These are phyloP conservation scores for Myanophis thanlyinensis DNA, from an alignment of 2,113 vertebrate genomes.

Conservation along the genomic window DNA sequence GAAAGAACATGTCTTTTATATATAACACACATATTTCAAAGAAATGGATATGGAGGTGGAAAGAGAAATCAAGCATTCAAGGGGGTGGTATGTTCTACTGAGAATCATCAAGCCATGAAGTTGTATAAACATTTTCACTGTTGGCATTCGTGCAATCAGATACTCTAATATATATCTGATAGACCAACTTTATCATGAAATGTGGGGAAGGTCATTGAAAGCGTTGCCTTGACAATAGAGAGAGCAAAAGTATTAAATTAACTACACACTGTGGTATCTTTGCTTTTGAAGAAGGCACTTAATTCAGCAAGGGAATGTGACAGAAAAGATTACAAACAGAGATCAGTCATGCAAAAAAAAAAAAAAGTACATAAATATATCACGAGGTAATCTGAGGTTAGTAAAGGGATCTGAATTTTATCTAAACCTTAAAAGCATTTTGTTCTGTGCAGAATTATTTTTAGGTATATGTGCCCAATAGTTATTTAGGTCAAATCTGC, in stretches of 20 bases:
- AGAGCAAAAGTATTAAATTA: conserved; percentile 3
- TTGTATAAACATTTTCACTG: conserved; percentile 20
- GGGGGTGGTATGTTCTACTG: conserved; percentile 37
- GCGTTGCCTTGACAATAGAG: conserved; percentile 4
- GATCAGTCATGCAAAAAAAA: neutral
- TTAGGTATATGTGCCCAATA: conserved; percentile 66
- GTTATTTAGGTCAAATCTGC: neutral
- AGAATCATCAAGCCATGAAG: conserved; percentile 43
- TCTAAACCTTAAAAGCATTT: conserved; percentile 72
- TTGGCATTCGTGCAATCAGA: neutral
- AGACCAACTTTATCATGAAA: neutral
- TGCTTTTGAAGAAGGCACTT: neutral
- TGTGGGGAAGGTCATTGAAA: neutral
- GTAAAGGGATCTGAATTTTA: conserved; percentile 67
- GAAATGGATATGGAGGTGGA: conserved; percentile 42
- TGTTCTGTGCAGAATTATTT: conserved; percentile 75
- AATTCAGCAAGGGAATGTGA: neutral
- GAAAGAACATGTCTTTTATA: conserved; percentile 52
- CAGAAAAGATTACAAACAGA: neutral
- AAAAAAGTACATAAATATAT: neutral
- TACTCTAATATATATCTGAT: neutral
- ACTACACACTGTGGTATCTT: neutral
- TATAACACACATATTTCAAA: conserved; percentile 60
- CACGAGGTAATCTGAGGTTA: conserved; percentile 64
- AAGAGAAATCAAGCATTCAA: conserved; percentile 48